Evolutionary conservation across 2,888 invertebrate species (phyloP), one percentile per base, ranked within the genome.

Genomic region (Gandaritis pyraliata): DNA sequence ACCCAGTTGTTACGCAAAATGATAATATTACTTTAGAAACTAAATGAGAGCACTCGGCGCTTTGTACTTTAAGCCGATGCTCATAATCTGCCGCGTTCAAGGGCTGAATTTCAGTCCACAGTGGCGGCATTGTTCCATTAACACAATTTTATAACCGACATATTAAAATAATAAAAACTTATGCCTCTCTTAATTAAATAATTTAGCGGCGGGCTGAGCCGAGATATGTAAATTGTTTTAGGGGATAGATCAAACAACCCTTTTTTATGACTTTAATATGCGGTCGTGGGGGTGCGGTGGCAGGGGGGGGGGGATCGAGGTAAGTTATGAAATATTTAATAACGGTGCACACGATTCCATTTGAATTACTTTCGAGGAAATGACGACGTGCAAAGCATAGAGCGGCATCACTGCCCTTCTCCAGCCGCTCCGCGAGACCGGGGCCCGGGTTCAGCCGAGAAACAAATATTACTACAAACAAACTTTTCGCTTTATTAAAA

Each of bases 101-200:
- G 83, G 81, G 82, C 81, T 82, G 78, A 83, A 85, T 83, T 83
- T 83, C 81, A 83, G 85, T 83, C 80, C 84, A 75, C 83, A 80
- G 80, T 76, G 79, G 77, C 80, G 80, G 80, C 86, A 82, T 82
- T 83, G 91, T 86, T 82, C 88, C 87, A 90, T 92, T 92, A 92
- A 91, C 92, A 90, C 91, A 90, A 88, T 92, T 92, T 92, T 89
- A 92, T 86, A 86, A 82, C 87, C 86, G 82, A 90, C 91, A 91
- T 92, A 92, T 92, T 92, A 90, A 92, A 92, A 92, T 92, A 93
- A 92, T 93, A 92, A 93, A 93, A 93, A 92, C 93, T 92, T 92
- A 92, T 91, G 92, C 90, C 92, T 90, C 93, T 89, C 93, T 93
- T 93, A 93, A 93, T 93, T 93, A 93, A 92, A 93, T 93, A 93